Conservation (phyloP, 2,888 invertebrate species). For the Iselma pallidipennis region DNA sequence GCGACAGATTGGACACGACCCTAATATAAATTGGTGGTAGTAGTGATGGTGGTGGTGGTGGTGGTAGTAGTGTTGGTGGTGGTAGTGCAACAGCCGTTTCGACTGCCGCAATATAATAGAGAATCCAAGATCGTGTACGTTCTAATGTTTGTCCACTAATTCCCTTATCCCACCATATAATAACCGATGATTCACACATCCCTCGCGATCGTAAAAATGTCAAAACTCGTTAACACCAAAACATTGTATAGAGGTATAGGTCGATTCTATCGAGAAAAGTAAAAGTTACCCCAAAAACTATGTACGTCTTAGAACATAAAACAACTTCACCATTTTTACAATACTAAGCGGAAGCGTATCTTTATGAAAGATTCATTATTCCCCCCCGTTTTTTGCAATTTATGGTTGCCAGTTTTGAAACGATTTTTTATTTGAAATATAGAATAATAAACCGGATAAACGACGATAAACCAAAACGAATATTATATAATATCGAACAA, state of each 20-base stretch:
- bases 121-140: slow-evolving; percentile 27
- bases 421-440: slow-evolving; percentile 5
- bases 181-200: slow-evolving; percentile 37
- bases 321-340: slow-evolving; percentile 33
- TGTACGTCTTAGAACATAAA: slow-evolving; percentile 18
- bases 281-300: not conserved
- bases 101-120: slow-evolving; percentile 20
- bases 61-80: slow-evolving; percentile 22
- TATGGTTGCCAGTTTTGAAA: slow-evolving; percentile 21
- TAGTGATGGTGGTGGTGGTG: slow-evolving; percentile 27
- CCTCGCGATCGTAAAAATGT: slow-evolving; percentile 35
- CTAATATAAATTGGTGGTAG: slow-evolving; percentile 46
- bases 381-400: slow-evolving; percentile 21
- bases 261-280: slow-evolving; percentile 2
- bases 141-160: slow-evolving; percentile 24
- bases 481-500: slow-evolving; percentile 11
- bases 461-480: not conserved
- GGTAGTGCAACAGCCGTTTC: slow-evolving; percentile 28
- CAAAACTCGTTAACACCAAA: slow-evolving; percentile 25
- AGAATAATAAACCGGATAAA: slow-evolving; percentile 1
- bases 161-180: slow-evolving; percentile 23
- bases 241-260: slow-evolving; percentile 15
- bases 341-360: slow-evolving; percentile 24
- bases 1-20: slow-evolving; percentile 51
- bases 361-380: slow-evolving; percentile 37